Evolutionary conservation across 2,888 invertebrate genomes (phyloP).

Genomic region (Tachina grossa): DNA sequence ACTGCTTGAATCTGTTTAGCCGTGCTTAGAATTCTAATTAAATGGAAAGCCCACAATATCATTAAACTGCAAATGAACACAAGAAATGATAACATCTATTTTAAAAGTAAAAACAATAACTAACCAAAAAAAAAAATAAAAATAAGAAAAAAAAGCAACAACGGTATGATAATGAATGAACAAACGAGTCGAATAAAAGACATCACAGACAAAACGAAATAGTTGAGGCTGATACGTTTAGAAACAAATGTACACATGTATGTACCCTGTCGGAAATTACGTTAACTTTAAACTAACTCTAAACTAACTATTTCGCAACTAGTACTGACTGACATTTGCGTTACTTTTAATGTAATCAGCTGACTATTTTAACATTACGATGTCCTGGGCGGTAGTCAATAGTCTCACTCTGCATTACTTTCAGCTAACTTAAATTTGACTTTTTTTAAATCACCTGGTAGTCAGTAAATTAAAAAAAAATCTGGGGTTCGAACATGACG

Average conservation of each 20-base stretch:
- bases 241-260: not conserved
- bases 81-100: constrained; percentile 47
- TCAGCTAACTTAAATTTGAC: too few species aligned
- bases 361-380: too few species aligned
- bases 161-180: constrained; percentile 6
- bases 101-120: constrained; percentile 25
- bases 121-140: not conserved
- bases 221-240: constrained; percentile 3
- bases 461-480: too few species aligned
- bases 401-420: too few species aligned
- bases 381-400: too few species aligned
- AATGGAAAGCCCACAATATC: constrained; percentile 56
- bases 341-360: too few species aligned
- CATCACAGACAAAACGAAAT: constrained; percentile 9
- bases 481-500: too few species aligned
- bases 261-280: too few species aligned
- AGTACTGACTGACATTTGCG: too few species aligned
- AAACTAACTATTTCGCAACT: too few species aligned
- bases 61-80: constrained; percentile 47
- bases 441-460: too few species aligned
- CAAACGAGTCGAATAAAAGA: constrained; percentile 11
- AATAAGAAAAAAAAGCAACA: not conserved
- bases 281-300: too few species aligned
- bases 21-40: constrained; percentile 62
- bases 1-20: constrained; percentile 39